A percentile compares a stretch with the other conserved stretches of the same genome.
These are phyloP conservation scores for Tethya wilhelma DNA, from an alignment of 37 sponge, comb jelly and placozoan species.

Conservation along the genomic window DNA sequence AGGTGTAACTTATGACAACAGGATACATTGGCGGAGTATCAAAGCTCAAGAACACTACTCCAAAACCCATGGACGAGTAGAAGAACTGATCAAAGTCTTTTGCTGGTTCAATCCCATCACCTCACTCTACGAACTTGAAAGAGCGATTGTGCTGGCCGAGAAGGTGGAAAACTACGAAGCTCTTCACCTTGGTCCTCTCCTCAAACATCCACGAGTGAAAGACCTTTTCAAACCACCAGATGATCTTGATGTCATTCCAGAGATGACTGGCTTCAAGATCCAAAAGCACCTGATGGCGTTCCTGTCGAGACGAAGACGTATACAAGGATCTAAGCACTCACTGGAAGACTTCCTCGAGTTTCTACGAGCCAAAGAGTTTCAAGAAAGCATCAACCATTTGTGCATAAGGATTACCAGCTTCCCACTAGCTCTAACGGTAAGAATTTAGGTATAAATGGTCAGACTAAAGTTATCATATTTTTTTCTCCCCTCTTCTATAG, in stretches of 20 bases:
- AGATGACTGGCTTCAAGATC: constrained; percentile 42
- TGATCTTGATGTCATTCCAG: constrained; percentile 42
- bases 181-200: constrained; percentile 55
- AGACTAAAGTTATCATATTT: neutral
- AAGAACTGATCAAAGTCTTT: constrained; percentile 49
- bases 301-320: constrained; percentile 11
- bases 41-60: neutral
- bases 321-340: constrained; percentile 2
- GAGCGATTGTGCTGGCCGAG: constrained; percentile 17
- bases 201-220: constrained; percentile 45
- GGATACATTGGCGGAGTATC: constrained; percentile 9
- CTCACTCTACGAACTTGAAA: constrained; percentile 50
- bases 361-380: constrained; percentile 1
- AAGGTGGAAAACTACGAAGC: constrained; percentile 40
- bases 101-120: constrained; percentile 46
- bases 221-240: constrained; percentile 50
- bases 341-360: constrained; percentile 59
- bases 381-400: constrained; percentile 26
- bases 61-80: constrained; percentile 35
- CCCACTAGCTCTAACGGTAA: constrained; percentile 53
- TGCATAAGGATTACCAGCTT: constrained; percentile 61
- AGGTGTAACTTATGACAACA: neutral
- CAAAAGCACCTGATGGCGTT: constrained; percentile 20
- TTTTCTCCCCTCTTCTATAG: neutral
- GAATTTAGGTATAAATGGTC: neutral